Evolutionary conservation across 2,888 invertebrate genomes (phyloP).

Genomic region (Parthenolecanium corni): DNA sequence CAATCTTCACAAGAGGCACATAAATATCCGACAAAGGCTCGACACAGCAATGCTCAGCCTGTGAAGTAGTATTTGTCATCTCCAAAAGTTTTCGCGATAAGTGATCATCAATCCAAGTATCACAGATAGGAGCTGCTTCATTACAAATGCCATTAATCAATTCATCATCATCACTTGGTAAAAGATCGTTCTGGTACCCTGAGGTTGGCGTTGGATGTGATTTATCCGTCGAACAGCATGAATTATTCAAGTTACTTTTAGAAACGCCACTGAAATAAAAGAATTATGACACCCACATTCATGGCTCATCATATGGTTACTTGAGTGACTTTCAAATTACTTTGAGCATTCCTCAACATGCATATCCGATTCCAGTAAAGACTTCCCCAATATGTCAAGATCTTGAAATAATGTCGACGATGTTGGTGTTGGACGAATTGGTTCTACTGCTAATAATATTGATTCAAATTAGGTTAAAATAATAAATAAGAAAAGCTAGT

Average conservation of each 20-base stretch:
- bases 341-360: background rate
- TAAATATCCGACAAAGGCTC: constrained; percentile 55
- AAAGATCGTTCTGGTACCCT: background rate
- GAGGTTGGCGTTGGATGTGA: background rate
- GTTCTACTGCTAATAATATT: background rate
- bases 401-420: constrained; percentile 27
- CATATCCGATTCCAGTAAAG: background rate
- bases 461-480: background rate
- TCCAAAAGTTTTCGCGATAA: background rate
- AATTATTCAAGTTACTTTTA: background rate
- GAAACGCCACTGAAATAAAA: background rate
- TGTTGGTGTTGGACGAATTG: background rate
- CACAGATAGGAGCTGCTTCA: no score
- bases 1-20: constrained; percentile 62
- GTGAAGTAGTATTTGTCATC: background rate
- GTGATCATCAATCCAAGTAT: no score
- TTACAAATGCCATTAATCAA: background rate
- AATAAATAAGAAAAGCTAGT: background rate
- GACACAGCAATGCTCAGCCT: background rate
- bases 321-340: background rate
- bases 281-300: background rate
- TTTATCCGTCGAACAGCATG: background rate
- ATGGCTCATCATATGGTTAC: background rate
- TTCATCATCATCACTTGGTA: background rate
- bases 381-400: constrained; percentile 19